A percentile compares a stretch with the other conserved stretches of the same genome.
Evolutionary conservation across 2,797 vertebrate species (phyloP).

Genomic region (Hafferia zeledoni): DNA sequence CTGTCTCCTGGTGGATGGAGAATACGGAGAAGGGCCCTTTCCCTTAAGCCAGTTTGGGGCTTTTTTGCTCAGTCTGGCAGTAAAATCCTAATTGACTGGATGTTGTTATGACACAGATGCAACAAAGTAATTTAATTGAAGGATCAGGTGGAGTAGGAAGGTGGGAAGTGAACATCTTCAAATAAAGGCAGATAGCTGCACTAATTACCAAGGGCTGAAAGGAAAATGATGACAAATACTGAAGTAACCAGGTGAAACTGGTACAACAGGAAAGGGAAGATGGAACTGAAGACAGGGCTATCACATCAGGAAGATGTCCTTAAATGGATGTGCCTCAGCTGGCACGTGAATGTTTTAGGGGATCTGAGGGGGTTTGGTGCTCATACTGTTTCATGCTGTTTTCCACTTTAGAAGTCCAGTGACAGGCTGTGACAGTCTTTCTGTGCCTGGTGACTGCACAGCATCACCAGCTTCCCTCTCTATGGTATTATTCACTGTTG

Average conservation of each 20-base stretch:
- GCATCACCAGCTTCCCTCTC: not conserved
- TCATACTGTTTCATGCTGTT: not conserved
- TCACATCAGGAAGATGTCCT: not conserved
- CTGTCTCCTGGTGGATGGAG: not conserved
- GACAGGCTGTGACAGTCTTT: constrained; percentile 5
- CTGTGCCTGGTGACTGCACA: not conserved
- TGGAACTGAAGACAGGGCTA: not conserved
- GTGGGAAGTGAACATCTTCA: not conserved
- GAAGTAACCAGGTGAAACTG: not conserved
- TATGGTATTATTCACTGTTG: constrained; percentile 4
- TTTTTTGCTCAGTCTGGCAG: not conserved
- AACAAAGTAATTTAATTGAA: not conserved
- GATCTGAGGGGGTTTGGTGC: not conserved
- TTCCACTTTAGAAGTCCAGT: not conserved
- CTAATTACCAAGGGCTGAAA: not conserved
- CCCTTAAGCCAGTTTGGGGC: not conserved
- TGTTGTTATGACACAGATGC: not conserved
- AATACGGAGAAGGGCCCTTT: not conserved
- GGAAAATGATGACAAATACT: not conserved
- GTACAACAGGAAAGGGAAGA: not conserved
- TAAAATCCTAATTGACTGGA: not conserved
- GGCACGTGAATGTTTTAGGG: not conserved
- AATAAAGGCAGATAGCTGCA: not conserved
- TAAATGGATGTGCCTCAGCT: not conserved
- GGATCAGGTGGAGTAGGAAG: not conserved